Evolutionary conservation across 2,888 invertebrate species (phyloP).

Genomic region (Byasa hedistus): DNA sequence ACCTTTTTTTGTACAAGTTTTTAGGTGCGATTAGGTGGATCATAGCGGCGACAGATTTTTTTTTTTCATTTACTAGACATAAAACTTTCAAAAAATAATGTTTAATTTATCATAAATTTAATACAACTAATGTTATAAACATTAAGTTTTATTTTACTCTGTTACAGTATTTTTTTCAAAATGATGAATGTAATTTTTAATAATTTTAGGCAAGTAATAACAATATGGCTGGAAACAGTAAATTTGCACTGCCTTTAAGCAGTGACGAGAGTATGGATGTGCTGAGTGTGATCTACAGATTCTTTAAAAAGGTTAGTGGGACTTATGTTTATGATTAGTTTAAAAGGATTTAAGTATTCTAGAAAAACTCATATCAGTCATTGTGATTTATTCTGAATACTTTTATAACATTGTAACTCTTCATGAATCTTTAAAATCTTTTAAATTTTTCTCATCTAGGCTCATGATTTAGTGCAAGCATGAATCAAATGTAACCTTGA

Average conservation of each 20-base stretch:
- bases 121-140: too few species aligned
- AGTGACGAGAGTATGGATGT: slow-evolving; percentile 75
- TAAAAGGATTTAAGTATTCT: neutral
- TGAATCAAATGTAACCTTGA: slow-evolving; percentile 57
- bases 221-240: slow-evolving; percentile 69
- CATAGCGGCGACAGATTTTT: neutral
- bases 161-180: neutral
- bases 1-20: neutral
- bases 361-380: neutral
- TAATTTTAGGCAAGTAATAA: slow-evolving; percentile 55
- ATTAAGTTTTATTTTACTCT: neutral
- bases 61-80: neutral
- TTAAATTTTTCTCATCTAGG: neutral
- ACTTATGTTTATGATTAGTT: neutral
- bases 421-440: neutral
- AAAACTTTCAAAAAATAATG: neutral
- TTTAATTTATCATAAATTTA: neutral
- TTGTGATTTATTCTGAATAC: neutral
- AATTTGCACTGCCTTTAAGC: slow-evolving; percentile 64
- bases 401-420: neutral
- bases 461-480: slow-evolving; percentile 4
- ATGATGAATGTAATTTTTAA: neutral
- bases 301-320: slow-evolving; percentile 80
- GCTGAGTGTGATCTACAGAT: slow-evolving; percentile 80
- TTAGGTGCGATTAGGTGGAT: too few species aligned